phyloP scores from a whole-genome alignment of 2,797 vertebrate species.

The Pseudopleuronectes americanus region DNA sequence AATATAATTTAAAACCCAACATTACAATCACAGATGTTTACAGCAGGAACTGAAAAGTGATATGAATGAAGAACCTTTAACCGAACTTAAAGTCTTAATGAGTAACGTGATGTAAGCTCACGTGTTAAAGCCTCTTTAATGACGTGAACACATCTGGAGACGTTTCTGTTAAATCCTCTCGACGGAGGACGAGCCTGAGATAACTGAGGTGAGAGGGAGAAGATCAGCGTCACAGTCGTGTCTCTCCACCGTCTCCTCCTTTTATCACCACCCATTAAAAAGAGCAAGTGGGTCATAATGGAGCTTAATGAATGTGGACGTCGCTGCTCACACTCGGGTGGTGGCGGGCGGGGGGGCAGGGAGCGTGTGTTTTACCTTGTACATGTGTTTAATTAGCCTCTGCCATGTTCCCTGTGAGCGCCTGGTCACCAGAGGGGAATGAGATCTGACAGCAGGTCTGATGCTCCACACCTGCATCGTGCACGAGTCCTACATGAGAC shows the following conservation, averaged over 20 bases:
- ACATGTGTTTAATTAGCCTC: conserved; percentile 64
- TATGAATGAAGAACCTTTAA: conserved; percentile 1
- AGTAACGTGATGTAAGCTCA: conserved; percentile 22
- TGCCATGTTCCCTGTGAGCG: conserved; percentile 21
- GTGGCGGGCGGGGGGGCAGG: conserved; percentile 16
- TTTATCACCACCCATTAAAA: conserved; percentile 64
- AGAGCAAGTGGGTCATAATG: conserved; percentile 65
- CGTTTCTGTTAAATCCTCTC: conserved; percentile 25
- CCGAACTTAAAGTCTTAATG: too few relatives aligned
- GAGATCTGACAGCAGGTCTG: conserved; percentile 40
- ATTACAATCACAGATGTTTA: too few relatives aligned
- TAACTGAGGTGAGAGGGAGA: conserved; percentile 23
- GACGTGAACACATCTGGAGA: conserved; percentile 21
- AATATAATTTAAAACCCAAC: too few relatives aligned
- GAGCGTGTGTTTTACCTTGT: conserved; percentile 56
- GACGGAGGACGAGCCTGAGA: conserved; percentile 22
- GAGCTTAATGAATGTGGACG: conserved; percentile 56
- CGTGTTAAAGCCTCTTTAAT: conserved; percentile 48
- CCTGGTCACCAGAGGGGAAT: conserved; percentile 23
- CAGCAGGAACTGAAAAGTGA: too few relatives aligned
- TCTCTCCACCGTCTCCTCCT: conserved; percentile 16
- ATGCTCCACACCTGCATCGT: conserved; percentile 34
- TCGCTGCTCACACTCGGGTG: neutral
- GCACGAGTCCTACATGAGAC: neutral
- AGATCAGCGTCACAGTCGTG: neutral